Evolutionary conservation across 2,797 vertebrate species (phyloP).

Genomic region (Chelon auratus): DNA sequence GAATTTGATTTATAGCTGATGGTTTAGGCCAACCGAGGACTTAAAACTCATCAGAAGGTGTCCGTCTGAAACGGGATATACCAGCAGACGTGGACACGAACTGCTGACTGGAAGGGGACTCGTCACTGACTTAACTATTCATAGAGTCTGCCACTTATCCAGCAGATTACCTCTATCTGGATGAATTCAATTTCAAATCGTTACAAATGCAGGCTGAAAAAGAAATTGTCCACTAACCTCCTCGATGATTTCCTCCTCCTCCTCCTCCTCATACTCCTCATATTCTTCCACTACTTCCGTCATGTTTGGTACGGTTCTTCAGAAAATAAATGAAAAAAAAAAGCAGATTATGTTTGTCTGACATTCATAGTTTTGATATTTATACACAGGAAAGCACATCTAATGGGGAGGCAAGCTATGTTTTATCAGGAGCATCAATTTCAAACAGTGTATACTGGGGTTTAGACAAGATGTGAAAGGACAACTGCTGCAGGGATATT

Average conservation of each 20-base stretch:
- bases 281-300: constrained; percentile 75
- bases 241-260: constrained; percentile 68
- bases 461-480: constrained; percentile 26
- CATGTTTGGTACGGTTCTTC: constrained; percentile 80
- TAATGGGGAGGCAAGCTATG: background rate
- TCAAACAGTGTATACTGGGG: background rate
- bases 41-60: constrained; percentile 49
- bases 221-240: constrained; percentile 86
- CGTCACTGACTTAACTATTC: constrained; percentile 78
- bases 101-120: constrained; percentile 80
- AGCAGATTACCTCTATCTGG: constrained; percentile 13
- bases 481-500: constrained; percentile 29
- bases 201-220: background rate
- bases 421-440: background rate
- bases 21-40: constrained; percentile 30
- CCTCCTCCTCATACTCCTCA: constrained; percentile 76
- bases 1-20: constrained; percentile 33
- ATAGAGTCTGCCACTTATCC: constrained; percentile 61
- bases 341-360: constrained; percentile 55
- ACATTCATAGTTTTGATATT: background rate
- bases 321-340: constrained; percentile 28
- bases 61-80: constrained; percentile 79
- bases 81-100: constrained; percentile 74
- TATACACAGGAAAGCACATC: background rate
- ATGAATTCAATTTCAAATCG: background rate